Percentiles rank a stretch among this genome's conserved stretches.
phyloP scores from a whole-genome alignment of 2,888 invertebrate species.

The Caenorhabditis macrosperma region DNA sequence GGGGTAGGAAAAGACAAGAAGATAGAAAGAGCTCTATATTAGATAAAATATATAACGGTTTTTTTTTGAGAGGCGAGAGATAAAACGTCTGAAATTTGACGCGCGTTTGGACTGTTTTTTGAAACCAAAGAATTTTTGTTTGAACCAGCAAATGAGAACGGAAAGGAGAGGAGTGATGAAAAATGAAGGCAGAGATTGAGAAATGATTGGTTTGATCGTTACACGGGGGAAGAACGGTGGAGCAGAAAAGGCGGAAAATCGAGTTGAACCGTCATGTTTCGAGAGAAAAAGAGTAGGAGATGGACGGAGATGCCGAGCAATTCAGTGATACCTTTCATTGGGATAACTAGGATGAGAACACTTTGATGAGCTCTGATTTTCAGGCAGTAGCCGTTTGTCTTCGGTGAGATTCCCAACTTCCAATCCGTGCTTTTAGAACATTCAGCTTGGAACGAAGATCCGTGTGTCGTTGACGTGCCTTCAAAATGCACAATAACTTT shows the following conservation, averaged over 20 bases:
- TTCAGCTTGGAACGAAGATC: conserved; percentile 72
- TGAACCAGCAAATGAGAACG: conserved; percentile 58
- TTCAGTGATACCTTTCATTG: conserved; percentile 12
- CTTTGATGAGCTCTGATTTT: conserved; percentile 3
- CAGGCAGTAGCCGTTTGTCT: conserved; percentile 24
- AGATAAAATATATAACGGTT: conserved; percentile 10
- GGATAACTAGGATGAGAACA: neutral
- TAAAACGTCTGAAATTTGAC: conserved; percentile 4
- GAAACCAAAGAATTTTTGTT: conserved; percentile 39
- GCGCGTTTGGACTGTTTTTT: conserved; percentile 36
- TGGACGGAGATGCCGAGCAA: neutral
- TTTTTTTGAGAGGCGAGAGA: neutral
- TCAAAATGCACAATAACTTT: neutral
- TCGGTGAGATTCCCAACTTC: conserved; percentile 64
- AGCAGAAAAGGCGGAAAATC: conserved; percentile 35
- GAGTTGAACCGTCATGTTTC: conserved; percentile 49
- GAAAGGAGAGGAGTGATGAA: conserved; percentile 25
- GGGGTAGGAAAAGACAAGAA: neutral
- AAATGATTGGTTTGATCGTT: conserved; percentile 46
- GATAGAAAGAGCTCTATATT: neutral
- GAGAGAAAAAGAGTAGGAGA: neutral
- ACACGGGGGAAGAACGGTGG: conserved; percentile 31
- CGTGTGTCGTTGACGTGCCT: conserved; percentile 70
- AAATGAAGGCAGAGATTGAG: conserved; percentile 18
- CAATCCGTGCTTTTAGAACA: conserved; percentile 69